Evolutionary conservation across 2,113 vertebrate genomes (phyloP).

Genomic region (Corythaeola cristata): DNA sequence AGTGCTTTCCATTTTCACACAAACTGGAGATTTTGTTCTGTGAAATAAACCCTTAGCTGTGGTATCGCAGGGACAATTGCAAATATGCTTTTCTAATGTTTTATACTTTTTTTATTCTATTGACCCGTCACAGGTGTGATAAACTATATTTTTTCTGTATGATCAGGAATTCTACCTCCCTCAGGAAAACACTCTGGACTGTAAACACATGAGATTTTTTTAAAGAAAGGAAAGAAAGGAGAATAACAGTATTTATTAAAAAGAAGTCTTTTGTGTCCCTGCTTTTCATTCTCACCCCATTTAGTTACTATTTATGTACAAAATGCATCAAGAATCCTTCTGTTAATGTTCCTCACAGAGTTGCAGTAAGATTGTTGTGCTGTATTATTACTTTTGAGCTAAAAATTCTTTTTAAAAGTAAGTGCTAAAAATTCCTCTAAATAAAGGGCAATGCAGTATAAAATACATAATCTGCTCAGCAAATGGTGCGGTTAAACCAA

Average conservation of each 20-base stretch:
- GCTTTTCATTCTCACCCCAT: neutral
- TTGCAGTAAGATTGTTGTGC: neutral
- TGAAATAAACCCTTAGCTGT: neutral
- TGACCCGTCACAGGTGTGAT: neutral
- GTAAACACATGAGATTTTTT: neutral
- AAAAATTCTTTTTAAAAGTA: neutral
- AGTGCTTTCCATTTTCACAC: neutral
- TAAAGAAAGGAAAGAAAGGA: neutral
- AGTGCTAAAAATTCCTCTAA: neutral
- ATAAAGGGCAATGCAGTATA: neutral
- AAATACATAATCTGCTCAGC: neutral
- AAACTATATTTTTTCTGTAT: neutral
- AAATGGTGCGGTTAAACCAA: neutral
- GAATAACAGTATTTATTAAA: neutral
- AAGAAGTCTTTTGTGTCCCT: constrained; percentile 29
- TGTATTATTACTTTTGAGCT: neutral
- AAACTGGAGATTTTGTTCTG: neutral
- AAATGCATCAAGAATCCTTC: neutral
- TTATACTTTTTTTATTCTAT: neutral
- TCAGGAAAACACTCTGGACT: neutral
- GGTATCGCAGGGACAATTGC: neutral
- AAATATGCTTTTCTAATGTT: neutral
- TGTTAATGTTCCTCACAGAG: neutral
- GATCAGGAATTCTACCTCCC: neutral
- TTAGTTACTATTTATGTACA: constrained; percentile 12